Evolutionary conservation across 2,797 vertebrate genomes (phyloP), one percentile per base, ranked within the genome.

Genomic region (Acanthopagrus latus): DNA sequence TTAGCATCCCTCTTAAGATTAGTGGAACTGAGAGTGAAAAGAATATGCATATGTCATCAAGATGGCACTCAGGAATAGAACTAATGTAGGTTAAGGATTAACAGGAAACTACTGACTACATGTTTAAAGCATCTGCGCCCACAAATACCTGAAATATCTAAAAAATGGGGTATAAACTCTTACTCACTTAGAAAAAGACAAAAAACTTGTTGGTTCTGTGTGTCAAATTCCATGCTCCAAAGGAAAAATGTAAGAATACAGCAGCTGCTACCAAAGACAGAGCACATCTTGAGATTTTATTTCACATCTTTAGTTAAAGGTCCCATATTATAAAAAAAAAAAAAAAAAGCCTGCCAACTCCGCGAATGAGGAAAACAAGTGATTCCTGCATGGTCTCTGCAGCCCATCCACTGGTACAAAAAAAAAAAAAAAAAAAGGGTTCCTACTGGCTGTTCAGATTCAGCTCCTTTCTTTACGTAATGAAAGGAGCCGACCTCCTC

Each of bases 101-200:
- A 66, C 41, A 83, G 29, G n/a, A 69, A 55, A 64, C 20, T 44
- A 47, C 23, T 80, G 59, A 60, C n/a, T 46, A 74, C 13, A 33
- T 55, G 21, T 69, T 64, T 12, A 52, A 63, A 78, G 21, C 7
- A 38, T 63, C 20, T 0, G 0, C n/a, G 4, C 20, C 20, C 3
- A 11, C 50, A 23, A 71, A 55, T 56, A 78, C 62, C 2, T 38
- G 16, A 71, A 64, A 51, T 4, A 29, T 70, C 4, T 27, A 20
- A 77, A 64, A 56, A 14, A 65, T 23, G 8, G 21, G 46, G 13
- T 9, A 60, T 72, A 68, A n/a, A 41, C 48, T 27, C 4, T 52
- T 21, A 38, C 5, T 27, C 16, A 73, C 17, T 55, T 7, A 54
- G 43, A 23, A 25, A 41, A 7, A 33, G 10, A 18, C 23, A 64